phyloP scores from a whole-genome alignment of 2,797 vertebrate genomes.

The Tapirus indicus region DNA sequence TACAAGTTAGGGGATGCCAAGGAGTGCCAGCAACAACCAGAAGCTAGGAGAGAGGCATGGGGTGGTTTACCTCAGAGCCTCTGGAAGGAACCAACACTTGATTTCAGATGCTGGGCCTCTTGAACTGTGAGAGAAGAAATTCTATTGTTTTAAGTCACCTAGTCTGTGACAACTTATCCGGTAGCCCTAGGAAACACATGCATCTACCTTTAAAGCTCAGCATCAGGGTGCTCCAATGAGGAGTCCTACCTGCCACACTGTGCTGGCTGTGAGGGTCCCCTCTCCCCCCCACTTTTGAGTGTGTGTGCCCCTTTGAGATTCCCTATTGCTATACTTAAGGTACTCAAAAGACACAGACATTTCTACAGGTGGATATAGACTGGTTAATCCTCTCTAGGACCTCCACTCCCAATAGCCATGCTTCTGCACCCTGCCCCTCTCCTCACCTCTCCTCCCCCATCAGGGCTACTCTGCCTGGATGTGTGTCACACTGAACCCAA shows the following conservation, averaged over 20 bases:
- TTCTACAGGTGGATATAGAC: neutral
- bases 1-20: neutral
- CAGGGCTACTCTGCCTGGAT: neutral
- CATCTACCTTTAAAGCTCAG: neutral
- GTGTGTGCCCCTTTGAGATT: neutral
- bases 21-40: neutral
- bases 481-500: neutral
- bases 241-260: neutral
- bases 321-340: neutral
- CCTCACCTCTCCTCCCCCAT: rapidly evolving
- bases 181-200: neutral
- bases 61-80: neutral
- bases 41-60: rapidly evolving
- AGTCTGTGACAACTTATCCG: neutral
- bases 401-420: neutral
- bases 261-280: neutral
- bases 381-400: neutral
- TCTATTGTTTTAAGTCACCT: neutral
- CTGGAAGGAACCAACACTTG: neutral
- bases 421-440: neutral
- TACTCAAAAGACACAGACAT: neutral
- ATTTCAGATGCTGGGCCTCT: neutral
- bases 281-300: neutral
- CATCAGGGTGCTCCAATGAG: neutral
- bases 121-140: neutral